These are phyloP conservation scores for Heloderma charlesbogerti DNA, from an alignment of 2,113 vertebrate species.

Conservation along the genomic window DNA sequence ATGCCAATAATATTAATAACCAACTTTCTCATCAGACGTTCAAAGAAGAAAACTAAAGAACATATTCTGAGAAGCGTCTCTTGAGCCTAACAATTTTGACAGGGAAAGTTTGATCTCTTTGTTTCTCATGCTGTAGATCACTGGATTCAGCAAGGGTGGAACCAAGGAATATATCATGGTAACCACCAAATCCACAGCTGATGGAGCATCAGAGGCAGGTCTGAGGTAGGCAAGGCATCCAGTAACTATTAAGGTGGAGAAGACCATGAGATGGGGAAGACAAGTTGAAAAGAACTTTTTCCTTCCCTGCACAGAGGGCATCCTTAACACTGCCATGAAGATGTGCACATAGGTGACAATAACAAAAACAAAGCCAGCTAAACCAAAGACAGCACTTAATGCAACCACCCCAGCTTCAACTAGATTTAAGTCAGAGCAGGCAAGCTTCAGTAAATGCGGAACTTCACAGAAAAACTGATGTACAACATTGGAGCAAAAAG, in stretches of 20 bases:
- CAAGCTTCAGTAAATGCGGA: no score
- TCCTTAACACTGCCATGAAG: background rate
- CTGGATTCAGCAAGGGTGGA: conserved; percentile 39
- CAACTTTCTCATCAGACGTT: no score
- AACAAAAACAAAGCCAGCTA: background rate
- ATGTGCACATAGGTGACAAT: background rate
- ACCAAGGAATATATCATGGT: conserved; percentile 30
- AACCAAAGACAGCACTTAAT: no score
- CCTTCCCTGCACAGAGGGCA: no score
- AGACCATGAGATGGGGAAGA: background rate
- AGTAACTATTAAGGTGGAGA: background rate
- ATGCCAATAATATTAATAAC: no score
- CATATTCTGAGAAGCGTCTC: background rate
- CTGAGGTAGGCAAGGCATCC: background rate
- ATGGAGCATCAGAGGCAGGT: background rate
- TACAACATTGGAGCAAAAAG: no score
- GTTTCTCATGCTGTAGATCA: conserved; percentile 47
- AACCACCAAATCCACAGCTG: background rate
- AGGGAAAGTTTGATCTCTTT: conserved; percentile 7
- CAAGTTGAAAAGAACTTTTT: background rate
- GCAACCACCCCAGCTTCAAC: no score
- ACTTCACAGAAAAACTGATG: no score
- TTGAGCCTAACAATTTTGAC: background rate
- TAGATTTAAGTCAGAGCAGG: no score
- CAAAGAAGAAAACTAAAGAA: background rate